phyloP scores from a whole-genome alignment of 2,113 vertebrate species.

The Micronisus gabar region DNA sequence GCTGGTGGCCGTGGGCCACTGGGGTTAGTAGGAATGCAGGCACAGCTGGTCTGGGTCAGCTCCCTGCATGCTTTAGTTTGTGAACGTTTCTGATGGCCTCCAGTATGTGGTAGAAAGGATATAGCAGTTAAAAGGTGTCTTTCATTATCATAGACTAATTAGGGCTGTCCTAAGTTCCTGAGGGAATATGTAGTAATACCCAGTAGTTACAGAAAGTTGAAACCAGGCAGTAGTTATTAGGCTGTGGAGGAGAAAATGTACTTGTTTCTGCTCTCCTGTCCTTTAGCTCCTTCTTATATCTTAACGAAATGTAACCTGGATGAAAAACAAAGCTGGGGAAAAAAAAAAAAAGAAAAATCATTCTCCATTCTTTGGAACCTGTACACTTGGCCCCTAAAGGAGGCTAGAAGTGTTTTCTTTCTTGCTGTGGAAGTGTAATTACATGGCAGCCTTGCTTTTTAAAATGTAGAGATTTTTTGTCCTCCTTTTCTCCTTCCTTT shows the following conservation, averaged over 20 bases:
- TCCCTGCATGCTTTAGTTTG: not conserved
- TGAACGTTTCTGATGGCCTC: not conserved
- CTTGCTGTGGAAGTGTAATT: not conserved
- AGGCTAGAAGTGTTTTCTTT: not conserved
- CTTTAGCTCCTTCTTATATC: not conserved
- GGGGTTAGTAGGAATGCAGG: not conserved
- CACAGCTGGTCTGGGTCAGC: not conserved
- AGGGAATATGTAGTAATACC: not conserved
- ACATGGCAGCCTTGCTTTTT: not conserved
- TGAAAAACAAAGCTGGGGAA: not conserved
- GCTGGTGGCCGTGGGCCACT: not conserved
- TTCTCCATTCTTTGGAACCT: not conserved
- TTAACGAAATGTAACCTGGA: not conserved
- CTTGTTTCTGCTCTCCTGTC: not conserved
- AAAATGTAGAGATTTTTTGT: not conserved
- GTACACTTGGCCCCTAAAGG: not conserved
- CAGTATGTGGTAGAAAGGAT: not conserved
- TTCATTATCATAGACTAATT: slow-evolving; percentile 12
- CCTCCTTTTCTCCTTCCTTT: not conserved
- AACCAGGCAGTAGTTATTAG: not conserved
- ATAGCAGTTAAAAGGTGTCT: not conserved
- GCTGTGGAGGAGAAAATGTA: not conserved
- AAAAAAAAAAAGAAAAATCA: not conserved
- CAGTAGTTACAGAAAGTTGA: not conserved
- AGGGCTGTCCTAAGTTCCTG: slow-evolving; percentile 10